phyloP scores from a whole-genome alignment of 2,888 invertebrate species.

The Xanthorhoe spadicearia region DNA sequence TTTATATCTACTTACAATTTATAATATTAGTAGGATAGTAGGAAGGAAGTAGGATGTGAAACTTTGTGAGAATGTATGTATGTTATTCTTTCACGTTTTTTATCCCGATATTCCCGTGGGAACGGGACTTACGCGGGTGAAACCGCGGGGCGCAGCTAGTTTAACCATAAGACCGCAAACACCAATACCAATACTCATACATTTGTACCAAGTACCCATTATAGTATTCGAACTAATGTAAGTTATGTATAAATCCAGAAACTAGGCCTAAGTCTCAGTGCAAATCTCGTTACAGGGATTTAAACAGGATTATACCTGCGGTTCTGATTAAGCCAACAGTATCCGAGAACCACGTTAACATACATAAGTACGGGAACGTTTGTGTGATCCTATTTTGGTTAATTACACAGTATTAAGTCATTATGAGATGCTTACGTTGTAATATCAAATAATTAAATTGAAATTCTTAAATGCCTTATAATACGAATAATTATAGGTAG shows the following conservation, averaged over 20 bases:
- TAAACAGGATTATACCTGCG: constrained; percentile 4
- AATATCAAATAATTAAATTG: background rate
- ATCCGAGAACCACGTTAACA: background rate
- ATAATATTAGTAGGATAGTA: too few relatives aligned
- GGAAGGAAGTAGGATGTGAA: too few relatives aligned
- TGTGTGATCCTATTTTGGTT: background rate
- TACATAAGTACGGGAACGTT: background rate
- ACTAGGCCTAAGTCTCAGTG: background rate
- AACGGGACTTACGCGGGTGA: too few relatives aligned
- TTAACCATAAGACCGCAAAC: too few relatives aligned
- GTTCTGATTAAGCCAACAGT: background rate
- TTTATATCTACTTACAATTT: too few relatives aligned
- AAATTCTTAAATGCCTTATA: background rate
- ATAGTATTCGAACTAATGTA: background rate
- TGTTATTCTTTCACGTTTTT: too few relatives aligned
- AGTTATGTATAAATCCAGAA: constrained; percentile 2
- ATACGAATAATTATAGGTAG: too few relatives aligned
- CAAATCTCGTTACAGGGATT: constrained; percentile 14
- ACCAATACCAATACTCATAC: too few relatives aligned
- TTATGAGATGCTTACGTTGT: background rate
- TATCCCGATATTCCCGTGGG: too few relatives aligned
- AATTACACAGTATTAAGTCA: background rate
- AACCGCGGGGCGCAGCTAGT: too few relatives aligned
- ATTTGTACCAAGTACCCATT: background rate
- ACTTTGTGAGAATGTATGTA: too few relatives aligned